These are phyloP conservation scores for Ceratitis capitata DNA, from an alignment of 1,140 invertebrate species.

Conservation along the genomic window DNA sequence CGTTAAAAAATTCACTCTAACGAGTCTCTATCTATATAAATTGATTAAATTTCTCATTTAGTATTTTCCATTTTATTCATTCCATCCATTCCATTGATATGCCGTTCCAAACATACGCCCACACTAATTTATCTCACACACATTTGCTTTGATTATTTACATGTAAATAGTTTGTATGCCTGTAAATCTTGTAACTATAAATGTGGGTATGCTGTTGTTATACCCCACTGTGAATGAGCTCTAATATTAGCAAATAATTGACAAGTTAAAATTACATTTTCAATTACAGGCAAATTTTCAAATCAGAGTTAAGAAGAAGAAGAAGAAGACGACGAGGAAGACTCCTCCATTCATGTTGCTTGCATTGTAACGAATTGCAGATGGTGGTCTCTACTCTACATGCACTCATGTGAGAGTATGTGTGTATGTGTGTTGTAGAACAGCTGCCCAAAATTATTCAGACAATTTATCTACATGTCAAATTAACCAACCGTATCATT, in stretches of 20 bases:
- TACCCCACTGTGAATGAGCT: neutral
- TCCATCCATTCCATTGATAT: neutral
- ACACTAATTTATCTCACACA: neutral
- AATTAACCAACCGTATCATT: conserved; percentile 17
- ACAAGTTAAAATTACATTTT: conserved; percentile 15
- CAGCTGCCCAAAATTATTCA: neutral
- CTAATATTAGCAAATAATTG: conserved; percentile 8
- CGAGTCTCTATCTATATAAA: no score
- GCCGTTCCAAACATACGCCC: neutral
- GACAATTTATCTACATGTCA: neutral
- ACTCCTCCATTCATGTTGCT: neutral
- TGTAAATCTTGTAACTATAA: neutral
- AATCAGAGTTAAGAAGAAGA: neutral
- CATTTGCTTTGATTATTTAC: neutral
- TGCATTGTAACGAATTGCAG: neutral
- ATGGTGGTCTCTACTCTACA: neutral
- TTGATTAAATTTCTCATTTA: no score
- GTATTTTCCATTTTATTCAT: no score
- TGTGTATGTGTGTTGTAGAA: neutral
- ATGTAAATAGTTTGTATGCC: neutral
- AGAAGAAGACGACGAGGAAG: no score
- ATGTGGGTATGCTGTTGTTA: neutral
- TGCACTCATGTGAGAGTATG: no score
- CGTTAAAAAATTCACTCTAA: no score
- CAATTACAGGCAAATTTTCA: conserved; percentile 26